These are phyloP conservation scores for Crocidura indochinensis DNA, from an alignment of 2,797 vertebrate genomes.

Conservation along the genomic window DNA sequence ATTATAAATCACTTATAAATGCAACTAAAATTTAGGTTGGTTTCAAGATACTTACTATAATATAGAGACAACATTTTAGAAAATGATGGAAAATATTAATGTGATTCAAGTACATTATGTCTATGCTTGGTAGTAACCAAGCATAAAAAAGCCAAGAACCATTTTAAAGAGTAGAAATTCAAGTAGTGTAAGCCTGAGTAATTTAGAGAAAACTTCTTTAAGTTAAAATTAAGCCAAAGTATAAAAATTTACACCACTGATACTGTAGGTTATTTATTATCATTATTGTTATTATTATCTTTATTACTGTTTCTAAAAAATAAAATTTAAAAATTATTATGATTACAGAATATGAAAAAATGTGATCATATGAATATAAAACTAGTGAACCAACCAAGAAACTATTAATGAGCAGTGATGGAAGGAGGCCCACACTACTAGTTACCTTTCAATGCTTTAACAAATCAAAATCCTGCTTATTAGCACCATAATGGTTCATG, in stretches of 20 bases:
- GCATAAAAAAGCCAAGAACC: too few species aligned
- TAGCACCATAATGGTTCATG: neutral
- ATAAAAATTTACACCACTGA: neutral
- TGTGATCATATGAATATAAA: neutral
- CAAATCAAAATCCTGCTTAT: neutral
- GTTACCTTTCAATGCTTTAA: neutral
- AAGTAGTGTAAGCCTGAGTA: constrained; percentile 14
- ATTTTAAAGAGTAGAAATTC: too few species aligned
- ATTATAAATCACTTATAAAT: too few species aligned
- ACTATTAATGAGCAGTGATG: neutral
- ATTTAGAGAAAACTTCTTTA: constrained; percentile 5
- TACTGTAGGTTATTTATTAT: neutral
- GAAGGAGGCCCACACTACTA: neutral
- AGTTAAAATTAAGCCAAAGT: neutral
- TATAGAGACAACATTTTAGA: too few species aligned
- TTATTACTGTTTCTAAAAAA: neutral
- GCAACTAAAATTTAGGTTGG: too few species aligned
- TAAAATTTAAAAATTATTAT: neutral
- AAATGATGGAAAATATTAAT: too few species aligned
- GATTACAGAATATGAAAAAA: constrained; percentile 20
- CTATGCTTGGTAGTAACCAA: too few species aligned
- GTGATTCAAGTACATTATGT: too few species aligned
- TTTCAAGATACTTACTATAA: too few species aligned
- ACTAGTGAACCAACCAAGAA: neutral
- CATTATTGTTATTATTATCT: too few species aligned